These are phyloP conservation scores for Parasteatoda lunata DNA, from an alignment of 2,888 invertebrate genomes.

Conservation along the genomic window DNA sequence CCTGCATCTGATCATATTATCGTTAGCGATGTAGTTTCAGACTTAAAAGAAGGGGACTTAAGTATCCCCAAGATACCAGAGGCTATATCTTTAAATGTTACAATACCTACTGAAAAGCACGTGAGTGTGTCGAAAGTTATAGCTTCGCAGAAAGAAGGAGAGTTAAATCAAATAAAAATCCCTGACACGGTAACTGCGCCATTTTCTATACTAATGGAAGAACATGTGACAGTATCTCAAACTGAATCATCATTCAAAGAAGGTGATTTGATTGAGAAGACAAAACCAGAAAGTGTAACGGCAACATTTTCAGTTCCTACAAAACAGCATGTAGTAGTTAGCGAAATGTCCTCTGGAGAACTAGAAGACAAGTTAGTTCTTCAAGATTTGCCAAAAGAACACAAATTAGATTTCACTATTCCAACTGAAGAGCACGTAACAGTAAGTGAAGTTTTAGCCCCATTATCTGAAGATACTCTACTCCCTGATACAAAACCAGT, in stretches of 20 bases:
- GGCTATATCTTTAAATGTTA: constrained; percentile 20
- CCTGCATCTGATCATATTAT: constrained; percentile 62
- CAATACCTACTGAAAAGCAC: constrained; percentile 62
- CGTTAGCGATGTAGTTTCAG: constrained; percentile 49
- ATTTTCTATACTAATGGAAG: constrained; percentile 50
- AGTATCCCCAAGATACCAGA: constrained; percentile 48
- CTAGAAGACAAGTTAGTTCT: constrained; percentile 41
- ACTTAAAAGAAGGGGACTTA: constrained; percentile 63
- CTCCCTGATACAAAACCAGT: constrained; percentile 60
- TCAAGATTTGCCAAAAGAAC: constrained; percentile 44
- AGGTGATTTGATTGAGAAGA: constrained; percentile 55
- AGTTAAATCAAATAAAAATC: constrained; percentile 44
- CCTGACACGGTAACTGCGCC: constrained; percentile 61
- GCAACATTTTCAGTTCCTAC: constrained; percentile 61
- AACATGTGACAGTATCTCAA: constrained; percentile 57
- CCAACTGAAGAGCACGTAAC: constrained; percentile 68
- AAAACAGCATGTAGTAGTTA: constrained; percentile 65
- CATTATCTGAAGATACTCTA: constrained; percentile 67
- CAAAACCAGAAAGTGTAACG: constrained; percentile 47
- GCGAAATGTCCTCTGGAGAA: constrained; percentile 47
- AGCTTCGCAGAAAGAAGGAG: constrained; percentile 59
- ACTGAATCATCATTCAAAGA: constrained; percentile 67
- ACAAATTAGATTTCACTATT: constrained; percentile 59
- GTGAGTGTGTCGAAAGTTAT: constrained; percentile 54
- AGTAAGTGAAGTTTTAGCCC: constrained; percentile 64